Evolutionary conservation across 2,113 vertebrate genomes (phyloP), one percentile per base, ranked within the genome.

Genomic region (Calonectris borealis): DNA sequence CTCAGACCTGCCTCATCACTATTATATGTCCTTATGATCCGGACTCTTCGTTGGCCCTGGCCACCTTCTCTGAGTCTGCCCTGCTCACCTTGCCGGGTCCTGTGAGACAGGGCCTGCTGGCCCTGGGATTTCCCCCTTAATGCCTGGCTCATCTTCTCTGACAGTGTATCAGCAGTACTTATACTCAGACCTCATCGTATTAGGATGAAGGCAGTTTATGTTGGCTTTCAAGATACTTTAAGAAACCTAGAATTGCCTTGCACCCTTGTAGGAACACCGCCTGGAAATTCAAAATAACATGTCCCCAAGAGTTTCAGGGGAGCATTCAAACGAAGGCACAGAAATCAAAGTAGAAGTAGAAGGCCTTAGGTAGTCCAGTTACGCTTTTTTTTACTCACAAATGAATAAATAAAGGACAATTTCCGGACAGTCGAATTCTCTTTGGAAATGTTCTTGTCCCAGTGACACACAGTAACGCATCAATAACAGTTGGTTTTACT

Each of bases 221-320:
- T 3, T 64, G 17, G 5, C 4, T 79, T 94, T 79, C 44, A 77
- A 66, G 27, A 62, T 62, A 21, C 8, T 9, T 36, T 65, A 85
- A 62, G 21, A 94, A 86, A 71, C 2, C 7, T n/a, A 78, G 6
- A 3, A 65, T 9, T 77, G 24, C 17, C 13, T 79, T 60, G 26
- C 11, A 65, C 1, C 2, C 5, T 70, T 40, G 9, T 5, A 54
- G 36, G 10, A 8, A 36, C 5, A 70, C 10, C 6, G 24, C 11
- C 5, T 42, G 22, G 60, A 70, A 83, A 62, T 62, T 69, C 11
- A 66, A 51, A 77, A 20, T 48, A 40, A 52, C 3, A 7, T 32
- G 52, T 32, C 5, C 4, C 13, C 26, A 77, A 10, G 49, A 86
- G 16, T 26, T 0, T 0, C 6, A 70, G 7, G 9, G 7, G 3